Percentiles rank a stretch among this genome's conserved stretches.
Conservation (phyloP, 2,888 invertebrate genomes). For the Trisateles emortualis region DNA sequence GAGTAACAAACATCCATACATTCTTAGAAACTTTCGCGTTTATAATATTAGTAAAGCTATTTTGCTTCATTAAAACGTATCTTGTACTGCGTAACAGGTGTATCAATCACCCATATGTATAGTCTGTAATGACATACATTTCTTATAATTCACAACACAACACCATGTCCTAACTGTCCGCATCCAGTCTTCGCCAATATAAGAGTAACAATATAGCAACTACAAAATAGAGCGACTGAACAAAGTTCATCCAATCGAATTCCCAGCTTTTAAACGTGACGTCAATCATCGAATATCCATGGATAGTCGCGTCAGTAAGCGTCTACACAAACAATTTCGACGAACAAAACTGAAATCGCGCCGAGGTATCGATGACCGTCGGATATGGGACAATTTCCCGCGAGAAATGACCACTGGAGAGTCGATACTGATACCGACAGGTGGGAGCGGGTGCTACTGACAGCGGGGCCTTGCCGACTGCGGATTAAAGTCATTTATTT, state of each 20-base stretch:
- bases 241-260: neutral
- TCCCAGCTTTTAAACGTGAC: slow-evolving; percentile 7
- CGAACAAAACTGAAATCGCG: slow-evolving; percentile 60
- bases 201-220: too few species aligned
- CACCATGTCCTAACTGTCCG: too few species aligned
- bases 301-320: slow-evolving; percentile 4
- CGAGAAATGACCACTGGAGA: slow-evolving; percentile 76
- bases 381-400: slow-evolving; percentile 84
- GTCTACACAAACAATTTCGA: slow-evolving; percentile 47
- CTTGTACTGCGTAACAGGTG: too few species aligned
- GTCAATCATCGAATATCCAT: slow-evolving; percentile 15
- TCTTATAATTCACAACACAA: too few species aligned
- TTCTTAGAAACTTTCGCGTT: too few species aligned
- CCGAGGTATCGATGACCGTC: slow-evolving; percentile 70
- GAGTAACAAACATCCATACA: too few species aligned
- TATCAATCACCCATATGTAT: too few species aligned
- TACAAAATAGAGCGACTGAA: too few species aligned
- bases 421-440: slow-evolving; percentile 61
- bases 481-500: slow-evolving; percentile 15
- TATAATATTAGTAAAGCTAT: too few species aligned
- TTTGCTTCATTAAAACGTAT: too few species aligned
- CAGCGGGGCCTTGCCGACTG: slow-evolving; percentile 16
- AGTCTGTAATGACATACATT: too few species aligned
- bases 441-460: slow-evolving; percentile 19
- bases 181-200: too few species aligned